phyloP scores from a whole-genome alignment of 2,797 vertebrate species.

The Spea hammondii region DNA sequence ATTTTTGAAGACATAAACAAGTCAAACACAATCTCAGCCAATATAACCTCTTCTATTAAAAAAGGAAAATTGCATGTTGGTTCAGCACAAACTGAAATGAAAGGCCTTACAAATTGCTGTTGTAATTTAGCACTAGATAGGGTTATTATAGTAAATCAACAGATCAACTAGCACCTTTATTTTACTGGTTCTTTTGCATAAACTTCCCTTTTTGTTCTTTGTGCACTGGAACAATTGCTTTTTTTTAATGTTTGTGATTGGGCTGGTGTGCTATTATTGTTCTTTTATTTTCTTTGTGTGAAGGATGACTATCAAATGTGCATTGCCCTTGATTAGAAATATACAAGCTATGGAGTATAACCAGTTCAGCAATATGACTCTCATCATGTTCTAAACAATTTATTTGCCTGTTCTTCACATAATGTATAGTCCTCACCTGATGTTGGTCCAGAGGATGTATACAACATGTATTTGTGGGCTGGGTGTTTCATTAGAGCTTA shows the following conservation, averaged over 20 bases:
- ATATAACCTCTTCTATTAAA: slow-evolving; percentile 12
- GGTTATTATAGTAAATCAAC: slow-evolving; percentile 7
- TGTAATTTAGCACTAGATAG: slow-evolving; percentile 23
- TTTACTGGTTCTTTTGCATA: slow-evolving; percentile 3
- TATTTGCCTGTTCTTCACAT: no score
- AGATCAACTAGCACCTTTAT: slow-evolving; percentile 18
- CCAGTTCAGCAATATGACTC: no score
- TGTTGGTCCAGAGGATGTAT: no score
- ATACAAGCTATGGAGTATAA: no score
- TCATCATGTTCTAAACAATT: no score
- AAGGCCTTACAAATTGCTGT: slow-evolving; percentile 18
- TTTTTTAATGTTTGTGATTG: not conserved
- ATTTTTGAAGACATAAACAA: slow-evolving; percentile 23
- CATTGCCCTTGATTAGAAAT: no score
- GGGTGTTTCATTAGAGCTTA: no score
- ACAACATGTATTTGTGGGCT: no score
- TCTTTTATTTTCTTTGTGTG: no score
- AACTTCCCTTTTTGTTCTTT: not conserved
- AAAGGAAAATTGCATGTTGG: slow-evolving; percentile 28
- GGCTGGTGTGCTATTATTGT: not conserved
- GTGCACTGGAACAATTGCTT: not conserved
- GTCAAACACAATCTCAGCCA: slow-evolving; percentile 15
- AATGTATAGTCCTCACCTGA: no score
- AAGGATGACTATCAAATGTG: no score
- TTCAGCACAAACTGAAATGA: slow-evolving; percentile 16